phyloP scores from a whole-genome alignment of 2,888 invertebrate genomes.

The Drosophila flavopinicola region DNA sequence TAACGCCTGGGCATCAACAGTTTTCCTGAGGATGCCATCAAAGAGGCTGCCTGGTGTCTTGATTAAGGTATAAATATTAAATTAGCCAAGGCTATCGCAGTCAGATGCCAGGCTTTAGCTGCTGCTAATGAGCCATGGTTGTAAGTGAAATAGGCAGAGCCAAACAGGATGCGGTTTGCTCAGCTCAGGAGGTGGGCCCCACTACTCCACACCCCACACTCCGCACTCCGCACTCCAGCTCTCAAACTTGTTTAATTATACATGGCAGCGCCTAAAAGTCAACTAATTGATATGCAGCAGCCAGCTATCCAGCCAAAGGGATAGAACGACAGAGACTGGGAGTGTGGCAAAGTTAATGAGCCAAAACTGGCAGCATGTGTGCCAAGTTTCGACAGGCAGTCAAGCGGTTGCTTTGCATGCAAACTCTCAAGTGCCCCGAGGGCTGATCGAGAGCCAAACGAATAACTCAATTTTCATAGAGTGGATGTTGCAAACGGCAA shows the following conservation, averaged over 20 bases:
- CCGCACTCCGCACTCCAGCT: constrained; percentile 6
- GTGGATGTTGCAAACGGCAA: constrained; percentile 59
- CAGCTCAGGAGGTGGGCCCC: constrained; percentile 8
- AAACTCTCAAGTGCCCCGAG: constrained; percentile 30
- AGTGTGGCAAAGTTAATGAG: constrained; percentile 69
- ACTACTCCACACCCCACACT: no score
- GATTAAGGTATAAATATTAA: constrained; percentile 81
- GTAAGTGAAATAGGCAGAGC: constrained; percentile 44
- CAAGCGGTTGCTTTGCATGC: constrained; percentile 56
- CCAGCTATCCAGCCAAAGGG: constrained; percentile 10
- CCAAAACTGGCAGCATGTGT: constrained; percentile 70
- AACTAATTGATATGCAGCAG: constrained; percentile 78
- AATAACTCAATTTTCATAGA: constrained; percentile 78
- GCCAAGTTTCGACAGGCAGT: constrained; percentile 69
- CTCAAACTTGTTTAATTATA: constrained; percentile 70
- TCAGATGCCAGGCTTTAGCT: constrained; percentile 16
- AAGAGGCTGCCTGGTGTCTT: constrained; percentile 54
- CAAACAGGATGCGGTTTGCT: constrained; percentile 62
- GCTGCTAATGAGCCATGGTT: constrained; percentile 63
- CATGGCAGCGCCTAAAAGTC: constrained; percentile 77
- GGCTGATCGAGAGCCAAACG: constrained; percentile 35
- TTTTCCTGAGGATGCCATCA: constrained; percentile 56
- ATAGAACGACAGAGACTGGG: constrained; percentile 1
- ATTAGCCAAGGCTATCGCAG: constrained; percentile 54
- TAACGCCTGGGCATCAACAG: constrained; percentile 74